Evolutionary conservation across 1,140 invertebrate genomes (phyloP).

Genomic region (Aphelenchoides fujianensis): DNA sequence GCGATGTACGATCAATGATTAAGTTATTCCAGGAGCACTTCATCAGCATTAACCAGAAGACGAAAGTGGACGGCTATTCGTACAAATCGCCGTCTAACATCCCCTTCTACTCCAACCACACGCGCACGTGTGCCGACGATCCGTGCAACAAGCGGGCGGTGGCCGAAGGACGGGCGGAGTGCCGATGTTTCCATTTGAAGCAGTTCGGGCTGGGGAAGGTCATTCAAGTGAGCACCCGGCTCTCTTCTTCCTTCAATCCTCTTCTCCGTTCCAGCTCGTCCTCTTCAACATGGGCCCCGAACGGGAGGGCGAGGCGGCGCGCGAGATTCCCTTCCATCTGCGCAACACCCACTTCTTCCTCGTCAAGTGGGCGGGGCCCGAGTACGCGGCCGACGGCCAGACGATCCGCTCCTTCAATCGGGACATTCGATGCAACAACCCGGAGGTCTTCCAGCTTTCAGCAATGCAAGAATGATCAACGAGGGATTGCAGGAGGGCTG

Average conservation of each 20-base stretch:
- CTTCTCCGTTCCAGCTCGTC: conserved; percentile 1
- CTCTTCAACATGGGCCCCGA: conserved; percentile 5
- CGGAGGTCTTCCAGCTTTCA: too few species aligned
- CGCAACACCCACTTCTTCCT: conserved; percentile 7
- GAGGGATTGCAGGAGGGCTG: conserved; percentile 14
- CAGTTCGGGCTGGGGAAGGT: conserved; percentile 6
- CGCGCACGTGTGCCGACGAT: neutral
- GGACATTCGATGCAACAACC: neutral
- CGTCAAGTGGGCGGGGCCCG: conserved; percentile 3
- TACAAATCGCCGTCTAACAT: conserved; percentile 11
- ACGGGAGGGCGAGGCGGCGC: neutral
- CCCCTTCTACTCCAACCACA: neutral
- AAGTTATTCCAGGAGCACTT: conserved; percentile 23
- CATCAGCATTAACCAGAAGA: conserved; percentile 4
- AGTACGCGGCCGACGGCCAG: neutral
- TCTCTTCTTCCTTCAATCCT: too few species aligned
- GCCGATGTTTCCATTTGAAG: conserved; percentile 15
- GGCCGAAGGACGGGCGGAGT: neutral
- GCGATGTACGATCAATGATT: too few species aligned
- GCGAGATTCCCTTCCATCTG: conserved; percentile 11
- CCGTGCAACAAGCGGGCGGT: conserved; percentile 2
- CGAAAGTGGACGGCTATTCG: conserved; percentile 13
- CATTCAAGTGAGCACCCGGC: conserved; percentile 23
- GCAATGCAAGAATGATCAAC: too few species aligned
- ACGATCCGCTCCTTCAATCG: conserved; percentile 4